Evolutionary conservation across 2,113 vertebrate genomes (phyloP).

Genomic region (Pungitius pungitius): DNA sequence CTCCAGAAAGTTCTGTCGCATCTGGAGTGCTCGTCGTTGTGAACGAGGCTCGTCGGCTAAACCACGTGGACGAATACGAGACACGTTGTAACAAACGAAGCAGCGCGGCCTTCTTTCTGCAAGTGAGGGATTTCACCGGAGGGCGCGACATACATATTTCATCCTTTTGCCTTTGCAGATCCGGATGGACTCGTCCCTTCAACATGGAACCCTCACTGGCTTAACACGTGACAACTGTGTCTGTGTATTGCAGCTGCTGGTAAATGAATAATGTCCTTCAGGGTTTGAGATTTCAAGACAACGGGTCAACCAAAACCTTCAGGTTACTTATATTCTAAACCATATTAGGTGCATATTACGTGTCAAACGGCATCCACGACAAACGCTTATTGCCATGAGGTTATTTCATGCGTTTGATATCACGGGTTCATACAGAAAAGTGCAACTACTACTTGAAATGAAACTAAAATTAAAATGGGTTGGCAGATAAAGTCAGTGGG

Average conservation of each 20-base stretch:
- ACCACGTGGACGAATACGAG: background rate
- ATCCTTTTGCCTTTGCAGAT: slow-evolving; percentile 14
- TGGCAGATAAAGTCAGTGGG: background rate
- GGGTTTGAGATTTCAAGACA: slow-evolving; percentile 4
- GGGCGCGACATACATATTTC: slow-evolving; percentile 36
- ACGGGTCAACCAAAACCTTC: background rate
- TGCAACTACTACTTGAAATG: background rate
- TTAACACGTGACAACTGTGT: background rate
- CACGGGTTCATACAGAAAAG: background rate
- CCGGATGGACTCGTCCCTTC: slow-evolving; percentile 9
- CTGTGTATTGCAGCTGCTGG: slow-evolving; percentile 4
- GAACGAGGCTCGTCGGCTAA: slow-evolving; percentile 9
- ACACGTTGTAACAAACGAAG: slow-evolving; percentile 8
- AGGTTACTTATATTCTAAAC: background rate
- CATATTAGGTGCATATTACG: too few relatives aligned
- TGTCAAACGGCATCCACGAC: too few relatives aligned
- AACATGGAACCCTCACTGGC: background rate
- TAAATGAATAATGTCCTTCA: slow-evolving; percentile 16
- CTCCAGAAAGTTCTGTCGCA: background rate
- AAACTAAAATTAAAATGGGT: background rate
- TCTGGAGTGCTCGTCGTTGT: background rate
- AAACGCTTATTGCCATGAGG: background rate
- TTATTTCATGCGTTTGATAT: background rate
- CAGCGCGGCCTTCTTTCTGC: slow-evolving; percentile 9
- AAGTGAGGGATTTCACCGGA: slow-evolving; percentile 21